Conservation (phyloP, 2,888 invertebrate genomes). For the Tetragonisca angustula region DNA sequence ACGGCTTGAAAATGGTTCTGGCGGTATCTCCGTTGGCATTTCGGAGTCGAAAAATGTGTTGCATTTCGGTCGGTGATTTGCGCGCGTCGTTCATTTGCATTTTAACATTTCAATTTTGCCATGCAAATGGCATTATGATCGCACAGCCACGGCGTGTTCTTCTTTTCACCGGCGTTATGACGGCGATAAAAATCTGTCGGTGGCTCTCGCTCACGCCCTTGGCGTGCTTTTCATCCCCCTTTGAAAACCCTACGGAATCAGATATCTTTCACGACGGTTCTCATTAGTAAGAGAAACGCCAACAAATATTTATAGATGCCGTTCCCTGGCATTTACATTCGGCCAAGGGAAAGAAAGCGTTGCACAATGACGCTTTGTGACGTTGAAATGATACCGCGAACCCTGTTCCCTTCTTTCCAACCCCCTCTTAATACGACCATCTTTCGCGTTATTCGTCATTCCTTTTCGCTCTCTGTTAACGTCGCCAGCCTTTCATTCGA, state of each 20-base stretch:
- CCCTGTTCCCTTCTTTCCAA: background rate
- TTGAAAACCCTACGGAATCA: background rate
- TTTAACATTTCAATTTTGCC: slow-evolving; percentile 40
- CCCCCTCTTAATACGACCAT: slow-evolving; percentile 9
- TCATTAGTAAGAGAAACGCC: slow-evolving; percentile 33
- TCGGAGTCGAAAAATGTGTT: slow-evolving; percentile 3
- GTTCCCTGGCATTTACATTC: slow-evolving; percentile 23
- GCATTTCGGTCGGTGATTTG: slow-evolving; percentile 19
- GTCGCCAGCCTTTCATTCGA: background rate
- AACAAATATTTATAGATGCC: slow-evolving; percentile 36
- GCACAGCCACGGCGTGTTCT: slow-evolving; percentile 1
- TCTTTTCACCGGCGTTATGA: slow-evolving; percentile 5
- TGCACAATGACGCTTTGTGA: slow-evolving; percentile 27
- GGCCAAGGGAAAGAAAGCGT: slow-evolving; percentile 14
- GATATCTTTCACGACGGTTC: slow-evolving; percentile 13
- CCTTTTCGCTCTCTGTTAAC: slow-evolving; percentile 1
- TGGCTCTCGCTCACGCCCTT: background rate
- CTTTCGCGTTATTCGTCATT: background rate
- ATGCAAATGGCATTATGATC: slow-evolving; percentile 40
- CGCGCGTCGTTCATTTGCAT: slow-evolving; percentile 32
- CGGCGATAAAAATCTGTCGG: slow-evolving; percentile 25
- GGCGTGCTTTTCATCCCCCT: background rate
- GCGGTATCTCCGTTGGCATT: background rate
- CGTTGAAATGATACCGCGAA: slow-evolving; percentile 10
- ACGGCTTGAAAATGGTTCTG: background rate